Percentiles rank a stretch among this genome's conserved stretches.
These are phyloP conservation scores for Oryctes rhinoceros DNA, from an alignment of 1,140 invertebrate genomes.

Conservation along the genomic window DNA sequence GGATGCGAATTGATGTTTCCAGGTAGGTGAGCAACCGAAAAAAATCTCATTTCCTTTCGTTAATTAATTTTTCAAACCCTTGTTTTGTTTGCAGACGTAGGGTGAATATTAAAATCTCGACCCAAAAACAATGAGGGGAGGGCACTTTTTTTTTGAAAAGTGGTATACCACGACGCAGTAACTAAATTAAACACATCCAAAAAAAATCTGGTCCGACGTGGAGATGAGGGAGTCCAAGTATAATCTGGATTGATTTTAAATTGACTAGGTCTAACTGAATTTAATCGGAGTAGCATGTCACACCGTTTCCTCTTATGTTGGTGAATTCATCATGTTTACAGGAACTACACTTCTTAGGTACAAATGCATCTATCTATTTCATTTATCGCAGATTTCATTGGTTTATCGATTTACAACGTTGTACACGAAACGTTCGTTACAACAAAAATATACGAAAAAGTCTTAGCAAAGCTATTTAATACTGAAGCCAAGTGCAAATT, in stretches of 20 bases:
- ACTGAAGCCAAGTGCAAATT: too few species aligned
- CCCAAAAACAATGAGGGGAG: conserved; percentile 27
- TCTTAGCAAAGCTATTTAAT: too few species aligned
- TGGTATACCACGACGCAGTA: conserved; percentile 7
- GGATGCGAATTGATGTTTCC: conserved; percentile 29
- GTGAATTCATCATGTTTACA: too few species aligned
- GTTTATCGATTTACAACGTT: too few species aligned
- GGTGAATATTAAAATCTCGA: conserved; percentile 33
- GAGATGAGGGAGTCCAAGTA: background rate
- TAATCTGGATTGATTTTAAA: conserved; percentile 2
- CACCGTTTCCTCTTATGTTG: too few species aligned
- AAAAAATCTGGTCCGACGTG: conserved; percentile 2
- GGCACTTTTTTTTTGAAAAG: background rate
- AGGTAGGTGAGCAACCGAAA: conserved; percentile 28
- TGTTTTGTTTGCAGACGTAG: conserved; percentile 34
- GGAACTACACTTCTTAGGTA: too few species aligned
- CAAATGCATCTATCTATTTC: too few species aligned
- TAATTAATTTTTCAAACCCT: conserved; percentile 38
- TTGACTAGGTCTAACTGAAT: background rate
- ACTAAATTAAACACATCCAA: conserved; percentile 23
- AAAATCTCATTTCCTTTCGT: conserved; percentile 36
- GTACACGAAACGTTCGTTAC: too few species aligned
- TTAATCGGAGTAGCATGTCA: too few species aligned
- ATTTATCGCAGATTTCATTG: too few species aligned
- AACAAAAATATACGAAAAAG: too few species aligned